phyloP scores from a whole-genome alignment of 1,140 invertebrate species.

The Triops longicaudatus region DNA sequence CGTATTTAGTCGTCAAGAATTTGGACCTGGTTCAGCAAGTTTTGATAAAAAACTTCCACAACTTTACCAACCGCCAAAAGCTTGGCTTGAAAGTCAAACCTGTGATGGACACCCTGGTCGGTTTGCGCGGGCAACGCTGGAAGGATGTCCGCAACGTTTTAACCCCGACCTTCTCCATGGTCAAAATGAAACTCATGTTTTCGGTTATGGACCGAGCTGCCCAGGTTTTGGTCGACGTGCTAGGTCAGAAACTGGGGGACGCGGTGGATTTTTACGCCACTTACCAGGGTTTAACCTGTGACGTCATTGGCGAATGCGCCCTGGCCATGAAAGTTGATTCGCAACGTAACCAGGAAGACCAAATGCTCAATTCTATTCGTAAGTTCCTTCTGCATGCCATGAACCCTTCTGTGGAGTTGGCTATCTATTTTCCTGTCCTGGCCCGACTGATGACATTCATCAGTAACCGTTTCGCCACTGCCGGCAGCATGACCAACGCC shows the following conservation, averaged over 20 bases:
- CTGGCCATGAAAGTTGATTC: constrained; percentile 42
- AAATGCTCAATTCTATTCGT: constrained; percentile 34
- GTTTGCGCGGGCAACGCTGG: constrained; percentile 41
- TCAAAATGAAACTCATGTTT: constrained; percentile 43
- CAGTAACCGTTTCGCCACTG: constrained; percentile 34
- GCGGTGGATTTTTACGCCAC: constrained; percentile 33
- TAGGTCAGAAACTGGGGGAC: constrained; percentile 32
- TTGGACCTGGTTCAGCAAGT: constrained; percentile 38
- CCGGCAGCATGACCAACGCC: constrained; percentile 37
- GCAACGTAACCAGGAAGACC: constrained; percentile 40
- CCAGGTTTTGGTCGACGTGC: constrained; percentile 33
- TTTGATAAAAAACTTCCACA: constrained; percentile 37
- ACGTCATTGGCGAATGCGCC: constrained; percentile 45
- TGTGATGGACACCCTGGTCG: constrained; percentile 36
- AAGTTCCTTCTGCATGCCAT: constrained; percentile 37
- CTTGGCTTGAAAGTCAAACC: constrained; percentile 36
- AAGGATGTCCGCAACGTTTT: constrained; percentile 43
- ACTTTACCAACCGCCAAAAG: constrained; percentile 37
- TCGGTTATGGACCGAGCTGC: constrained; percentile 38
- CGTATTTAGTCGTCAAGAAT: constrained; percentile 37
- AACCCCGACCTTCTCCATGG: constrained; percentile 46
- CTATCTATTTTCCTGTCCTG: constrained; percentile 38
- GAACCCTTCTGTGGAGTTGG: constrained; percentile 35
- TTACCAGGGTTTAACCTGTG: constrained; percentile 42
- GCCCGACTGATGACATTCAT: constrained; percentile 34